Evolutionary conservation across 53 echinoderm and acorn worm genomes (phyloP).

Genomic region (Holothuria scabra): DNA sequence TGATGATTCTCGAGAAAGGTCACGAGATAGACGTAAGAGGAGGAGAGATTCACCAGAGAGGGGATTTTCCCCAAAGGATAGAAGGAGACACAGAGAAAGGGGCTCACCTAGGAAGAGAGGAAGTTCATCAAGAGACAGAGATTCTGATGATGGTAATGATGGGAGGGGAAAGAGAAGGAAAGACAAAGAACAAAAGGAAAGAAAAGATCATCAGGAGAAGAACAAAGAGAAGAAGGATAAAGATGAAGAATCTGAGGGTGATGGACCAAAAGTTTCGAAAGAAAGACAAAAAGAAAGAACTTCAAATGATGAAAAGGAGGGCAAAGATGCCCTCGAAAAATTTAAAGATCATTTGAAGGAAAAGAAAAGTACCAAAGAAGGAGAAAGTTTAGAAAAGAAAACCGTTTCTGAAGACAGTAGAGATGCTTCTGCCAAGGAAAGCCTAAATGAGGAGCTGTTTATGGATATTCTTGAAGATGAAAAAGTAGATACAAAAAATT

Average conservation of each 20-base stretch:
- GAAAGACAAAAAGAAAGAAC: background rate
- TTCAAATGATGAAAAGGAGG: background rate
- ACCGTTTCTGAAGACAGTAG: background rate
- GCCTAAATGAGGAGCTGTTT: slow-evolving; percentile 20
- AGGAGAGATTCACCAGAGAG: slow-evolving; percentile 21
- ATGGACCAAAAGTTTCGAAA: background rate
- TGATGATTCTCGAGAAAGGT: slow-evolving; percentile 4
- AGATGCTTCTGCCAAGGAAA: background rate
- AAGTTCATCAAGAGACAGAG: slow-evolving; percentile 27
- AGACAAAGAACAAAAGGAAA: slow-evolving; percentile 7
- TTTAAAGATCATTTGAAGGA: background rate
- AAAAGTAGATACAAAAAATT: background rate
- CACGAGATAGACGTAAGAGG: background rate
- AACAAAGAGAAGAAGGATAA: background rate
- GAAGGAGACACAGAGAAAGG: slow-evolving; percentile 1
- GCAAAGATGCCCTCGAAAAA: background rate
- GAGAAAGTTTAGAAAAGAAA: background rate
- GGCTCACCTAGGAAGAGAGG: slow-evolving; percentile 15
- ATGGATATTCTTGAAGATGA: slow-evolving; percentile 36
- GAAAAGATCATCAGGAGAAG: background rate
- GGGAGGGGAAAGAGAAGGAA: slow-evolving; percentile 1
- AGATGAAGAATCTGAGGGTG: background rate
- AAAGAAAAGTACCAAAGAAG: background rate
- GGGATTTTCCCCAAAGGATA: slow-evolving; percentile 12
- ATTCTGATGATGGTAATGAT: slow-evolving; percentile 44